Percentiles rank a stretch among this genome's conserved stretches.
These are phyloP conservation scores for Microcebus lehilahytsara DNA, from an alignment of 2,113 vertebrate genomes.

Conservation along the genomic window DNA sequence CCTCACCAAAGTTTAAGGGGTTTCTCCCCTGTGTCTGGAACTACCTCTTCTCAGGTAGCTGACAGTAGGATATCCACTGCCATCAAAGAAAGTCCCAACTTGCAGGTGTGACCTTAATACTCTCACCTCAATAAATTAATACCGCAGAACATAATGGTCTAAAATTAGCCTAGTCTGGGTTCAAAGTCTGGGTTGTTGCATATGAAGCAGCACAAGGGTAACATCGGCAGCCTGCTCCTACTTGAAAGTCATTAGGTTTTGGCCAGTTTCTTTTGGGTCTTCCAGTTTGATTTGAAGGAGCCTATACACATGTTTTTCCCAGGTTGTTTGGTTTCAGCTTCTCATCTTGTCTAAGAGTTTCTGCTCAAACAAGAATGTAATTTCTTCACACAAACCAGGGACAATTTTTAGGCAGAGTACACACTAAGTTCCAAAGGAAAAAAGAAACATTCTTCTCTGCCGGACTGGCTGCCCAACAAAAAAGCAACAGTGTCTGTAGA, in stretches of 20 bases:
- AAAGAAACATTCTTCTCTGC: not conserved
- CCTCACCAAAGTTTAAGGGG: not conserved
- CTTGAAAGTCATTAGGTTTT: not conserved
- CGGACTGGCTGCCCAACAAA: not conserved
- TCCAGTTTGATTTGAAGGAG: not conserved
- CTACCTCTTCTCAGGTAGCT: not conserved
- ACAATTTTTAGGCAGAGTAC: not conserved
- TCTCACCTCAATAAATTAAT: not conserved
- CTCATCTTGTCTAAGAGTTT: slow-evolving; percentile 2
- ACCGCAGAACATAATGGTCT: not conserved
- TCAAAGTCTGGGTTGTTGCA: not conserved
- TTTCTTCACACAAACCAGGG: not conserved
- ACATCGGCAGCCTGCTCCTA: not conserved
- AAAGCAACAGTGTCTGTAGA: not conserved
- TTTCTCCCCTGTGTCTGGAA: not conserved
- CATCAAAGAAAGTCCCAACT: not conserved
- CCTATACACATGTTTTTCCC: not conserved
- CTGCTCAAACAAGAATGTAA: not conserved
- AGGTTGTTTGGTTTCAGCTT: not conserved
- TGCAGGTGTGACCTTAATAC: not conserved
- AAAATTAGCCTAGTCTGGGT: not conserved
- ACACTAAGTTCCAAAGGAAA: not conserved
- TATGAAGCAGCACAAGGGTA: not conserved
- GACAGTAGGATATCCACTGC: not conserved
- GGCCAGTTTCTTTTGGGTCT: not conserved